Evolutionary conservation across 2,113 vertebrate species (phyloP).

Genomic region (Malurus cyaneus): DNA sequence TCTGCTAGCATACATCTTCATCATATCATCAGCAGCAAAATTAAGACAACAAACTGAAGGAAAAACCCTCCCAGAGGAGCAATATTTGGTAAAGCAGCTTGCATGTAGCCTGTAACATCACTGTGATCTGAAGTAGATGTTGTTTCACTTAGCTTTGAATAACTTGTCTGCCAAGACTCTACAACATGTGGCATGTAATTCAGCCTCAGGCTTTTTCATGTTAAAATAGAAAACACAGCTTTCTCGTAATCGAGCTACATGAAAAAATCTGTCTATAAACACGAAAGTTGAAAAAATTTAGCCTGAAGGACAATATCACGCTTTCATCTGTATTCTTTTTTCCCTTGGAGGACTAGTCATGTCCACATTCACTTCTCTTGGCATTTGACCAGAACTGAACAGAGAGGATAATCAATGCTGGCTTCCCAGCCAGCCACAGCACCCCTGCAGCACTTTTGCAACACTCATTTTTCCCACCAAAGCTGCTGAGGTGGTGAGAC

Average conservation of each 20-base stretch:
- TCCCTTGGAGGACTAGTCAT: not conserved
- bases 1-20: not conserved
- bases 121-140: not conserved
- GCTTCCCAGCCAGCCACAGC: not conserved
- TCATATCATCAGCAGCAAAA: not conserved
- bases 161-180: not conserved
- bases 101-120: not conserved
- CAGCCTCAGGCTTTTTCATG: not conserved
- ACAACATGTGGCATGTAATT: not conserved
- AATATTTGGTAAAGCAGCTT: not conserved
- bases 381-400: not conserved
- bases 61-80: not conserved
- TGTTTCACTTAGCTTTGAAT: not conserved
- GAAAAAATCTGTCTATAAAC: not conserved
- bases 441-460: not conserved
- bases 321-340: not conserved
- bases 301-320: not conserved
- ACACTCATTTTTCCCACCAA: not conserved
- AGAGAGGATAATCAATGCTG: not conserved
- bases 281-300: not conserved
- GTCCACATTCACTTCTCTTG: not conserved
- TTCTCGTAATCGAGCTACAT: not conserved
- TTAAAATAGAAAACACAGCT: not conserved
- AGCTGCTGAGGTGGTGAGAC: not conserved
- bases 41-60: not conserved